Evolutionary conservation across 2,797 vertebrate species (phyloP), one percentile per base, ranked within the genome.

Genomic region (Chloroceryle inda): DNA sequence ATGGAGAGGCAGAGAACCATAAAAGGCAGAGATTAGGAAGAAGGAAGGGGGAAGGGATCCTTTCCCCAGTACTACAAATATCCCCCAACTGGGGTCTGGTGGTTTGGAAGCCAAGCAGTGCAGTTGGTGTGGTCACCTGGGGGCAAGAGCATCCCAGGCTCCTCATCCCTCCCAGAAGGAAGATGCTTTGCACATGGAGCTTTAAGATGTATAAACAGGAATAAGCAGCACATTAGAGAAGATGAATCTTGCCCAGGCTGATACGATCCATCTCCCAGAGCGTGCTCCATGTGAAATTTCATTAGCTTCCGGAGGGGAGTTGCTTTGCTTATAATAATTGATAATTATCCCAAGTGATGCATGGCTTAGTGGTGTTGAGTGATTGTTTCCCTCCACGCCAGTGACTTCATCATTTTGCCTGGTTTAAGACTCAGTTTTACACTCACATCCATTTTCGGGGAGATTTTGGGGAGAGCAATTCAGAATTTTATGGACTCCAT

Each of bases 91-190:
- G 18, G 40, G 10, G 0, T 21, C 16, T 69, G 17, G 20, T 14
- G 44, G 10, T 13, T 4, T 4, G 13, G 40, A 52, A 42, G 24
- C 0, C 0, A 1, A 45, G 53, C 0, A 0, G 53, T 10, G 38
- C 0, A 0, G 52, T 11, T 0, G 0, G 22, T 3, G 66, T 40
- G 45, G 50, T 31, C 0, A 3, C 37, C 67, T 35, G 38, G 0
- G 0, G 50, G 50, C 1, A 1, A 5, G 50, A 80, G 15, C 16
- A 50, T 16, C 31, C 35, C 11, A 0, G 11, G 33, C 2, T 69
- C 64, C 56, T 52, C 59, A 10, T 26, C 72, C 23, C 23, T 75
- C 62, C 80, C 45, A 59, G 47, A n/a, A 9, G 73, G 72, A 77
- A 76, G 56, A 38, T 56, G 35, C 45, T 66, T 84, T 52, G 56